Base-by-base conservation (phyloP, 2,113 vertebrate genomes). In the Laticauda laticaudata region DNA sequence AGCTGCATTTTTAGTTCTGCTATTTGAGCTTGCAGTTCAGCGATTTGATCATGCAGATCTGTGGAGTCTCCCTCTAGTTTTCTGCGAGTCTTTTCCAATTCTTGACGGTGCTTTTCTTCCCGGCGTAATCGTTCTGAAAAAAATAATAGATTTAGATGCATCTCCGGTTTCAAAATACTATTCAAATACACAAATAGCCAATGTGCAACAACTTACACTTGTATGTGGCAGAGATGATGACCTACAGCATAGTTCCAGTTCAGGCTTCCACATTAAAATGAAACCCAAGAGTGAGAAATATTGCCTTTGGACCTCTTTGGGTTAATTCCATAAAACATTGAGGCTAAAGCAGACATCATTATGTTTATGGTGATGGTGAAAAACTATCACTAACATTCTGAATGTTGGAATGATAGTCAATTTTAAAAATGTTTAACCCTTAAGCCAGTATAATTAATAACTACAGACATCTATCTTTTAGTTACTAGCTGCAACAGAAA, bases 21-120 rank as follows among this genome's bases (percentile, higher is more conserved):
- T 1, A 99, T 99, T 98, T 99, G 99, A 29, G 99, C 99, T 97
- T 99, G 99, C 85, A 99, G 98, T 96, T 99, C 99, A 0, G 99
- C 98, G 3, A 99, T 99, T 97, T 99, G 99, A 97, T 99, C 99
- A 0, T 97, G 97, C 6, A 98, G 97, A 93, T 99, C 99, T 0
- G 97, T 99, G 93, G 98, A 98, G 96, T 99, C 99, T 0, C 99
- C 99, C 92, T 99, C 99, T 94, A 99, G 98, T 96, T 99, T 99
- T 91, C 99, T 98, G 9, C 99, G 97, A 94, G 99, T 99, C 98
- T 99, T 99, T 96, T 99, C 99, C 97, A 99, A 96, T 95, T 99
- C 99, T 93, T 99, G 99, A 0, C 99, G 98, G 92, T 97, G 97
- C 95, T 99, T 99, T 97, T 99, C 99, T 95, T 99, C 99, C 1